Evolutionary conservation across 2,113 vertebrate species (phyloP).

Genomic region (Burhinus oedicnemus): DNA sequence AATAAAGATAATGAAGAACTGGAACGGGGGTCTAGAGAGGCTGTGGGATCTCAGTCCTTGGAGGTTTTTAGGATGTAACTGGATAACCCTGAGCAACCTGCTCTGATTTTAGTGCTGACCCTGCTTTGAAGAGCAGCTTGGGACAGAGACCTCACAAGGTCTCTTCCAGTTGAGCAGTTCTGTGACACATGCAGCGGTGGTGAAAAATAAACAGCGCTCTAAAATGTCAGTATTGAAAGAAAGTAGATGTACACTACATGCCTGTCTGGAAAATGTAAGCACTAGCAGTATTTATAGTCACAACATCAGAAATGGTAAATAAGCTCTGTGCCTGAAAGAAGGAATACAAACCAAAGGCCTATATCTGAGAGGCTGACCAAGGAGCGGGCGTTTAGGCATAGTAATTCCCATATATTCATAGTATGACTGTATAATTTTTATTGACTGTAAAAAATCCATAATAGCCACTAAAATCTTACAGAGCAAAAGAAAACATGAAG

Average conservation of each 20-base stretch:
- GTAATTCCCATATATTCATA: background rate
- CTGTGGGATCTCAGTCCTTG: background rate
- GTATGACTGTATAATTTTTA: background rate
- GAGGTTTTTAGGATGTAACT: background rate
- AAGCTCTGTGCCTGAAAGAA: background rate
- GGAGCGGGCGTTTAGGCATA: background rate
- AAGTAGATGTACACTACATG: background rate
- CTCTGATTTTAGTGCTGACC: background rate
- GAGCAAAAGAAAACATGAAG: background rate
- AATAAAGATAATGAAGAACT: background rate
- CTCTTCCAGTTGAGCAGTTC: background rate
- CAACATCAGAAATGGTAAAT: background rate
- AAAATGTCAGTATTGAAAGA: background rate
- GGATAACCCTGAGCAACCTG: background rate
- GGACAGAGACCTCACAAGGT: background rate
- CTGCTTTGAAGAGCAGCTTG: background rate
- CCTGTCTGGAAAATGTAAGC: background rate
- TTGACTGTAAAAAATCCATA: background rate
- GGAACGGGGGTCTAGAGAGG: background rate
- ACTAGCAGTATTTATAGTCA: background rate
- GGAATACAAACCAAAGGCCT: background rate
- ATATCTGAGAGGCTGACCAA: background rate
- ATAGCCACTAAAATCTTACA: background rate
- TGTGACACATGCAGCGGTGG: background rate
- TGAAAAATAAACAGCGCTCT: background rate